Conservation (phyloP, 1,140 invertebrate species). For the Galleria mellonella region DNA sequence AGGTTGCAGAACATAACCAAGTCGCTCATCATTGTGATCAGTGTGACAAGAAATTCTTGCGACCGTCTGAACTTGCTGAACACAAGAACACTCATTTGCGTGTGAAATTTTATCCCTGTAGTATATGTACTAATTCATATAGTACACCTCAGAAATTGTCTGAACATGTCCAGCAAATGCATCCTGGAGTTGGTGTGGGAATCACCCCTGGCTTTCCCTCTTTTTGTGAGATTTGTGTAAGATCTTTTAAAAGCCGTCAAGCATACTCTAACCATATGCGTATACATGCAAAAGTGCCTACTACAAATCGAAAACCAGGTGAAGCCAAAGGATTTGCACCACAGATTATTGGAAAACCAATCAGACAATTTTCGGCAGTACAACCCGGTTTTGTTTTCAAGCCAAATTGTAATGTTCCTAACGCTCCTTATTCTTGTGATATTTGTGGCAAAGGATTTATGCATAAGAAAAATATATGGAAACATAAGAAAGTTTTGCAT, state of each 20-base stretch:
- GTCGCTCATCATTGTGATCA: constrained; percentile 76
- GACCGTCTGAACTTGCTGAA: constrained; percentile 76
- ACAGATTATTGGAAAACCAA: constrained; percentile 61
- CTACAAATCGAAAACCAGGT: constrained; percentile 60
- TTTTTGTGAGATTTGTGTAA: constrained; percentile 67
- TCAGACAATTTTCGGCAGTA: constrained; percentile 45
- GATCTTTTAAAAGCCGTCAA: constrained; percentile 69
- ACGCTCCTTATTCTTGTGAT: constrained; percentile 73
- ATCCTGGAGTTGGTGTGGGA: constrained; percentile 25
- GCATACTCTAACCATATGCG: constrained; percentile 74
- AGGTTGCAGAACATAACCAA: constrained; percentile 70
- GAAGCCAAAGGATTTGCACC: constrained; percentile 48
- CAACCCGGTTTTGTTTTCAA: constrained; percentile 49
- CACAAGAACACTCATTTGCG: constrained; percentile 80
- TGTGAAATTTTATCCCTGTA: constrained; percentile 79
- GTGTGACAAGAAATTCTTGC: constrained; percentile 77
- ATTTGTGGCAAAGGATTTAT: constrained; percentile 77
- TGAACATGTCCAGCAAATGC: constrained; percentile 73
- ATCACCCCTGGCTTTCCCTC: constrained; percentile 35
- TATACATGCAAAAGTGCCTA: constrained; percentile 69
- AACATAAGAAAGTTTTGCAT: constrained; percentile 71
- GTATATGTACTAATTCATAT: constrained; percentile 76
- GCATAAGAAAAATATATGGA: constrained; percentile 75
- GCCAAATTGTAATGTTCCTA: constrained; percentile 46
- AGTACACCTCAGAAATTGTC: constrained; percentile 75